phyloP scores from a whole-genome alignment of 2,888 invertebrate genomes.

The Leptopilina drosophilae region DNA sequence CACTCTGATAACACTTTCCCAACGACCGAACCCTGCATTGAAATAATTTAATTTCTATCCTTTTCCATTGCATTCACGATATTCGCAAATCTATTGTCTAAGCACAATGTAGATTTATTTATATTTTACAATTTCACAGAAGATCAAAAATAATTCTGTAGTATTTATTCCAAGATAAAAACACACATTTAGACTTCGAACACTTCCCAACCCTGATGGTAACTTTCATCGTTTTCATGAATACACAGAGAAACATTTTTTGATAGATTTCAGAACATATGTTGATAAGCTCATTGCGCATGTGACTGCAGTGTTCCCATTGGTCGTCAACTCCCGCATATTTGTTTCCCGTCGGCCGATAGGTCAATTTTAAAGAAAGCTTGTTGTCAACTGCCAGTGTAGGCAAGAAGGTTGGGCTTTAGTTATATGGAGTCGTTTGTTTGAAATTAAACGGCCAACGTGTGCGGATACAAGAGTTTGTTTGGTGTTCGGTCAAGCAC shows the following conservation, averaged over 20 bases:
- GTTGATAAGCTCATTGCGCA: not conserved
- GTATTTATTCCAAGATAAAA: too few species aligned
- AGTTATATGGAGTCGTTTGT: slow-evolving; percentile 60
- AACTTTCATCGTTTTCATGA: too few species aligned
- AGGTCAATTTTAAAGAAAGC: slow-evolving; percentile 64
- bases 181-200: too few species aligned
- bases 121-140: too few species aligned
- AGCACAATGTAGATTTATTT: too few species aligned
- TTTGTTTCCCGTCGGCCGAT: slow-evolving; percentile 43
- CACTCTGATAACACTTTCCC: too few species aligned
- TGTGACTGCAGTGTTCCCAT: not conserved
- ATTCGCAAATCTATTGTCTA: too few species aligned
- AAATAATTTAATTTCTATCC: not conserved
- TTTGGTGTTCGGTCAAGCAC: slow-evolving; percentile 60
- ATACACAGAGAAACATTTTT: too few species aligned
- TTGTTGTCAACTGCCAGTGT: slow-evolving; percentile 62
- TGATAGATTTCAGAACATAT: too few species aligned
- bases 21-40: too few species aligned
- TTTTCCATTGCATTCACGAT: too few species aligned
- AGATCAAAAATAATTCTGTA: too few species aligned
- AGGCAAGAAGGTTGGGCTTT: slow-evolving; percentile 59
- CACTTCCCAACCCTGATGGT: not conserved
- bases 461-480: slow-evolving; percentile 63
- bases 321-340: not conserved
- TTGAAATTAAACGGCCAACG: slow-evolving; percentile 61